Conservation (phyloP, 2,888 invertebrate species). For the Dendrolimus houi region DNA sequence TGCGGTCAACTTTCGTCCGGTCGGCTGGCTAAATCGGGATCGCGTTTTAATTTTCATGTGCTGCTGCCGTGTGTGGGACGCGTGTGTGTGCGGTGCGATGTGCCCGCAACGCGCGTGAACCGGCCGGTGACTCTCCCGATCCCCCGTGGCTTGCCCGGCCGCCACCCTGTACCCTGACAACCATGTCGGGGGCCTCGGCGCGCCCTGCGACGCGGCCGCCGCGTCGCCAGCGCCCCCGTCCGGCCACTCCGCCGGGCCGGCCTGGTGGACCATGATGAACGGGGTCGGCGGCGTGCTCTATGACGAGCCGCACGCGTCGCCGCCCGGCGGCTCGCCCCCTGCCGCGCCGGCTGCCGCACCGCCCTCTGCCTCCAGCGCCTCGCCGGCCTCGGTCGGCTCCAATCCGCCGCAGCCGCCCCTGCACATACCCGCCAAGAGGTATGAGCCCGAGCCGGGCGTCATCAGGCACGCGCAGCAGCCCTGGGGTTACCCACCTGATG, state of each 20-base stretch:
- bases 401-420: conserved; percentile 87
- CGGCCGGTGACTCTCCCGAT: conserved; percentile 60
- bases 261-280: conserved; percentile 92
- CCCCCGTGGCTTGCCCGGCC: conserved; percentile 88
- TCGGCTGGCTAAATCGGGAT: conserved; percentile 68
- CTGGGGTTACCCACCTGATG: conserved; percentile 85
- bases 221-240: conserved; percentile 87
- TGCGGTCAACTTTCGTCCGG: conserved; percentile 53
- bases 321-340: conserved; percentile 77
- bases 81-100: conserved; percentile 71
- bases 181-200: conserved; percentile 80
- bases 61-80: conserved; percentile 62
- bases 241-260: conserved; percentile 89
- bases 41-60: conserved; percentile 75
- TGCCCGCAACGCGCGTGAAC: conserved; percentile 73
- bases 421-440: conserved; percentile 93
- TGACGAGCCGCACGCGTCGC: conserved; percentile 81
- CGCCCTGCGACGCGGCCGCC: conserved; percentile 81
- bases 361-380: conserved; percentile 71
- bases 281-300: conserved; percentile 85
- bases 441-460: conserved; percentile 81
- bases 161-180: conserved; percentile 90
- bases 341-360: conserved; percentile 83
- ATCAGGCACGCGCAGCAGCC: conserved; percentile 86
- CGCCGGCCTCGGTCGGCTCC: conserved; percentile 79